These are phyloP conservation scores for Temnothorax rugatulus DNA, from an alignment of 2,888 invertebrate genomes.

Conservation along the genomic window DNA sequence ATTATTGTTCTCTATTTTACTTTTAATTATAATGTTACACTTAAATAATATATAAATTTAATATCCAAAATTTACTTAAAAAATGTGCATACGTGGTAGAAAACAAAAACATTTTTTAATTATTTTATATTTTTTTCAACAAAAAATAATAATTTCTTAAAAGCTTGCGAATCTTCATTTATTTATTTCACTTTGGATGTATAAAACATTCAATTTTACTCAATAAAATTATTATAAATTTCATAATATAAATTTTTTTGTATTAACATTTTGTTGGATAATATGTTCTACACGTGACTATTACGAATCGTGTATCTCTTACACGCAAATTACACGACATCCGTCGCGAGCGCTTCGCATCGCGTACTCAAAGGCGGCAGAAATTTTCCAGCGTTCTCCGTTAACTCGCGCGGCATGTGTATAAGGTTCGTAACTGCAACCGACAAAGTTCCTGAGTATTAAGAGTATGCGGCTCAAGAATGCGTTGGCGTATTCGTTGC, in stretches of 20 bases:
- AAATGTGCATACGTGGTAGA: not conserved
- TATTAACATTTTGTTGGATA: not conserved
- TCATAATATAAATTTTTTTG: not conserved
- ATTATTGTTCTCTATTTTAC: not conserved
- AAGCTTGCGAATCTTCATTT: not conserved
- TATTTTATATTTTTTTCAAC: not conserved
- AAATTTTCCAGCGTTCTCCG: constrained; percentile 38
- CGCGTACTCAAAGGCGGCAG: constrained; percentile 34
- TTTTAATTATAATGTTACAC: not conserved
- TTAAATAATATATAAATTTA: not conserved
- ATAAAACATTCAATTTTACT: not conserved
- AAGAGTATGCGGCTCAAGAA: constrained; percentile 48
- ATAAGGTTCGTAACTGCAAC: constrained; percentile 47
- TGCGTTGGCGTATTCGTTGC: constrained; percentile 43
- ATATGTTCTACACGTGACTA: not conserved
- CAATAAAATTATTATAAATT: not conserved
- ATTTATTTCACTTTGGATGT: not conserved
- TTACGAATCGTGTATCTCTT: constrained; percentile 17
- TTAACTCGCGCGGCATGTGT: constrained; percentile 52
- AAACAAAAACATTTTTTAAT: not conserved
- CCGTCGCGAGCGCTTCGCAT: constrained; percentile 1
- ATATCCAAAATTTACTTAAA: not conserved
- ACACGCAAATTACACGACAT: constrained; percentile 25
- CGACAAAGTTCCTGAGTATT: constrained; percentile 50
- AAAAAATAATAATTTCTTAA: not conserved